Evolutionary conservation across 2,888 invertebrate genomes (phyloP).

Genomic region (Perizoma flavofasciatum): DNA sequence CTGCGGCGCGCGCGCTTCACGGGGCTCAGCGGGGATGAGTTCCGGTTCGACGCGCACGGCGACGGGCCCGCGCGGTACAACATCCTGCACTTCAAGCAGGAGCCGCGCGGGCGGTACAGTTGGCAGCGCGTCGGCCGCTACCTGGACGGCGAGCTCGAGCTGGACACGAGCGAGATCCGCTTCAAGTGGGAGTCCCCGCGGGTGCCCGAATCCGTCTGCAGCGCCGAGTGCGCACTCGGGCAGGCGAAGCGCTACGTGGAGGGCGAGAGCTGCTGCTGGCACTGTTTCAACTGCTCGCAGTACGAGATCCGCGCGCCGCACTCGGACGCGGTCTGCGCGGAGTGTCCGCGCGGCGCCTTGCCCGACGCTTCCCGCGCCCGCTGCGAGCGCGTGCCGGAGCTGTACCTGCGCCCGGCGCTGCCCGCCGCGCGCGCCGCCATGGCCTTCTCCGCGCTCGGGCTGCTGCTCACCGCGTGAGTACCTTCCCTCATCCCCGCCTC

Average conservation of each 20-base stretch:
- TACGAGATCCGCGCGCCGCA: constrained; percentile 90
- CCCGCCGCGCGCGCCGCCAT: constrained; percentile 96
- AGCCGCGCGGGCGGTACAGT: constrained; percentile 87
- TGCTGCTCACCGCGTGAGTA: constrained; percentile 87
- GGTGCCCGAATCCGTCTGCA: constrained; percentile 94
- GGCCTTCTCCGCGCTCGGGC: constrained; percentile 93
- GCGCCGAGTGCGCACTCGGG: constrained; percentile 93
- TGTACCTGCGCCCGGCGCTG: constrained; percentile 90
- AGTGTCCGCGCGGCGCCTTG: constrained; percentile 92
- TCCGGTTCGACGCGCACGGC: constrained; percentile 94
- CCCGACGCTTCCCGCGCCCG: constrained; percentile 89
- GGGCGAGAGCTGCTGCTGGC: constrained; percentile 97
- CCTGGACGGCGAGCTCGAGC: constrained; percentile 89
- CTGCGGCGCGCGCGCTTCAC: constrained; percentile 92
- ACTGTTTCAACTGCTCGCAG: constrained; percentile 88
- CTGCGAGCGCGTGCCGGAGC: constrained; percentile 91
- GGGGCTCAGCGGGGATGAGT: constrained; percentile 94
- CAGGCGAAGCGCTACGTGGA: constrained; percentile 97
- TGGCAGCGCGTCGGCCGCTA: constrained; percentile 95
- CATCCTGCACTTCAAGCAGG: constrained; percentile 96
- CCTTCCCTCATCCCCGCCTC: background rate
- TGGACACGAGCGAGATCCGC: constrained; percentile 92
- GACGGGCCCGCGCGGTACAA: constrained; percentile 98
- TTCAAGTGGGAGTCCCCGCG: constrained; percentile 91
- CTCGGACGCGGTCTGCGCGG: constrained; percentile 91